A percentile compares a stretch with the other conserved stretches of the same genome.
phyloP scores from a whole-genome alignment of 2,113 vertebrate species.

The Sprattus sprattus region DNA sequence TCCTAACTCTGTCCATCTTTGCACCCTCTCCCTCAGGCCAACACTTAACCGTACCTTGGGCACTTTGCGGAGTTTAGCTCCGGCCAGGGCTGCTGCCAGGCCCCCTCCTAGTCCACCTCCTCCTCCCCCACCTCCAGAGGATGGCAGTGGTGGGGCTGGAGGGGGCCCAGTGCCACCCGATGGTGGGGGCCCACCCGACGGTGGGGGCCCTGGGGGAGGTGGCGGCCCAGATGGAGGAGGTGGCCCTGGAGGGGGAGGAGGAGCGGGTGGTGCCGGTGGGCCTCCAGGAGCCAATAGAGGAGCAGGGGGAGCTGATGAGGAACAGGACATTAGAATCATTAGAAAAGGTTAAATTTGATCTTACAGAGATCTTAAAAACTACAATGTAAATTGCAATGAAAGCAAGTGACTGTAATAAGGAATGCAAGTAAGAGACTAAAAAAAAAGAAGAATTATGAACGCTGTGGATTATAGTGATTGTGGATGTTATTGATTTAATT shows the following conservation, averaged over 20 bases:
- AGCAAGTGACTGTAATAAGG: too few species aligned
- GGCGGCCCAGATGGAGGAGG: slow-evolving; percentile 68
- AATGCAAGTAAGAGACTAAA: background rate
- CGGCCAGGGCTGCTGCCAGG: slow-evolving; percentile 80
- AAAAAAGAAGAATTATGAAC: background rate
- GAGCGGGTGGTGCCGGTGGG: slow-evolving; percentile 59
- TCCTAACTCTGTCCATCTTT: background rate
- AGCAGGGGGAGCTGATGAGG: slow-evolving; percentile 52
- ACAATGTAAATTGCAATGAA: too few species aligned
- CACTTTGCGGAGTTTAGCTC: slow-evolving; percentile 84
- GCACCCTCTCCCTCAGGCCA: background rate
- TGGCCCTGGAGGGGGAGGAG: slow-evolving; percentile 68
- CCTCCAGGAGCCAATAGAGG: slow-evolving; percentile 43
- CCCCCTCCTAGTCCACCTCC: slow-evolving; percentile 62
- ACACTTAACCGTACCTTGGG: slow-evolving; percentile 75
- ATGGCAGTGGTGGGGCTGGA: slow-evolving; percentile 73
- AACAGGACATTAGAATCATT: slow-evolving; percentile 42
- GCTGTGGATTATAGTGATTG: background rate
- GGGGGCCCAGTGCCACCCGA: slow-evolving; percentile 62
- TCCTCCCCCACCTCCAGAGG: slow-evolving; percentile 60
- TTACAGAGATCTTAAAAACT: background rate
- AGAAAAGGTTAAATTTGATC: background rate
- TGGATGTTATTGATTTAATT: background rate
- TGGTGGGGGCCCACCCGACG: slow-evolving; percentile 51
- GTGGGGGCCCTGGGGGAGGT: slow-evolving; percentile 72